phyloP scores from a whole-genome alignment of 1,140 invertebrate species.

The Rhagoletis pomonella region DNA sequence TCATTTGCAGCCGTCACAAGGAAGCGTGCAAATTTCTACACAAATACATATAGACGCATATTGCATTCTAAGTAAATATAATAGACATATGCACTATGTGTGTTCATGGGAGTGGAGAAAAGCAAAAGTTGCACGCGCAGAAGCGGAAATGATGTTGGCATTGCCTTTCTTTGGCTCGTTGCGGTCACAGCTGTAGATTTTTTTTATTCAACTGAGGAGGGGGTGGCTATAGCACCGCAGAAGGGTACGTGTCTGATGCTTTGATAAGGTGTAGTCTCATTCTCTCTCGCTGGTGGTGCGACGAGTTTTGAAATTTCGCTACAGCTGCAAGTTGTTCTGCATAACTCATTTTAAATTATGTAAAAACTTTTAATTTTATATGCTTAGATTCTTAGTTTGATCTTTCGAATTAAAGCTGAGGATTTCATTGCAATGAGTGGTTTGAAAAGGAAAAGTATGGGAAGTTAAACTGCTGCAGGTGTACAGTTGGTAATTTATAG shows the following conservation, averaged over 20 bases:
- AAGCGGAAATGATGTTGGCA: neutral
- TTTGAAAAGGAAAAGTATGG: too few relatives aligned
- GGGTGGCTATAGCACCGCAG: neutral
- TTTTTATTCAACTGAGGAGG: neutral
- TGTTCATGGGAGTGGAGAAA: conserved; percentile 13
- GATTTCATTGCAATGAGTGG: too few relatives aligned
- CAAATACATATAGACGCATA: neutral
- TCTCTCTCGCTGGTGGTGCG: neutral
- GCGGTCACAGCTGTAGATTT: conserved; percentile 26
- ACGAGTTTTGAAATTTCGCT: neutral
- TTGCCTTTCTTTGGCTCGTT: conserved; percentile 17
- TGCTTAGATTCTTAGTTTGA: too few relatives aligned
- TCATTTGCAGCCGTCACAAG: neutral
- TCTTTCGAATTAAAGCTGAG: too few relatives aligned
- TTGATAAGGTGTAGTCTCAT: conserved; percentile 1
- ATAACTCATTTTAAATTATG: too few relatives aligned
- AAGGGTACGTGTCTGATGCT: neutral
- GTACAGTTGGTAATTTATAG: too few relatives aligned
- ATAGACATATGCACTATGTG: neutral
- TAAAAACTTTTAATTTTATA: too few relatives aligned
- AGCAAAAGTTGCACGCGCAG: conserved; percentile 38
- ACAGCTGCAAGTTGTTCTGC: neutral
- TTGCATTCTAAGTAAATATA: too few relatives aligned
- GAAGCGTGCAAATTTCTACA: conserved; percentile 27
- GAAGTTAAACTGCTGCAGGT: too few relatives aligned